phyloP scores from a whole-genome alignment of 2,888 invertebrate species.

The Gastrophysa polygoni region DNA sequence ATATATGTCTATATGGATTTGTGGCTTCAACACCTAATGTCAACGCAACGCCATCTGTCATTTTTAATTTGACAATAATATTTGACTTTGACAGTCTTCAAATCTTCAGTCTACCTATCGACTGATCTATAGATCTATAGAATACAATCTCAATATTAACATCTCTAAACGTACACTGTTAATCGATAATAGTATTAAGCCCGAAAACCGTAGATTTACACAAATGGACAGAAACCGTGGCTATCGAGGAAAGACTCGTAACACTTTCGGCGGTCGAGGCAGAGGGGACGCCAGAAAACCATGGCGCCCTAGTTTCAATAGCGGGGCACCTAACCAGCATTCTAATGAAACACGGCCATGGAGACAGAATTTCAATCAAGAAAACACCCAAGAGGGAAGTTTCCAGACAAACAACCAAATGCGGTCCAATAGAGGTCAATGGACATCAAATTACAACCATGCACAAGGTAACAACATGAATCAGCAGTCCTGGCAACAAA shows the following conservation, averaged over 20 bases:
- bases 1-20: too few relatives aligned
- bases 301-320: conserved; percentile 14
- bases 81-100: too few relatives aligned
- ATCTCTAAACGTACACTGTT: too few relatives aligned
- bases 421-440: not conserved
- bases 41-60: too few relatives aligned
- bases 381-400: not conserved
- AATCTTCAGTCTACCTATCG: too few relatives aligned
- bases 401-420: not conserved
- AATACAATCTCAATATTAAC: too few relatives aligned
- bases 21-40: too few relatives aligned
- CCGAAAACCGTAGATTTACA: not conserved
- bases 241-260: conserved; percentile 8
- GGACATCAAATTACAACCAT: not conserved
- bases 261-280: conserved; percentile 3
- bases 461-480: not conserved
- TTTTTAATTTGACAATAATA: too few relatives aligned
- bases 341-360: not conserved
- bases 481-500: not conserved
- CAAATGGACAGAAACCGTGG: conserved; percentile 18
- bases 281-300: conserved; percentile 16
- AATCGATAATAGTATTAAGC: too few relatives aligned
- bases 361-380: conserved; percentile 1
- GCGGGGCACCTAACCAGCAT: conserved; percentile 3
- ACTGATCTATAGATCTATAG: too few relatives aligned